Conservation (phyloP, 2,888 invertebrate species). For the Nomada flava region DNA sequence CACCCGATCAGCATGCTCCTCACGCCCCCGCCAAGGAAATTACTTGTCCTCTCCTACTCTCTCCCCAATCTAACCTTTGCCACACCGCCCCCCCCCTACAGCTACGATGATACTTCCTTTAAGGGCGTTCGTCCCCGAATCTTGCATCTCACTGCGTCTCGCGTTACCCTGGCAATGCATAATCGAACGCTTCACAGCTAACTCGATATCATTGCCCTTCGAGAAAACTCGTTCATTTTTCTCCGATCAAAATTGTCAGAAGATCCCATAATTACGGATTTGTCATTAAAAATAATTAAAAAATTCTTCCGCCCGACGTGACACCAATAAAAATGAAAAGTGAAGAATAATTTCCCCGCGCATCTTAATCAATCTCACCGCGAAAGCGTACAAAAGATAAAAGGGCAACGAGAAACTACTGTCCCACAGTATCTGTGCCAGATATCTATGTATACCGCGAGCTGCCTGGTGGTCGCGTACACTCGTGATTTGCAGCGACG, state of each 20-base stretch:
- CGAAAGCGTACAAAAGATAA: background rate
- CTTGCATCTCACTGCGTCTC: conserved; percentile 36
- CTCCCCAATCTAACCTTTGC: conserved; percentile 48
- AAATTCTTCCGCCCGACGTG: too few species aligned
- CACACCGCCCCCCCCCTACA: conserved; percentile 14
- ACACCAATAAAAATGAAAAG: too few species aligned
- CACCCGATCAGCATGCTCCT: conserved; percentile 81
- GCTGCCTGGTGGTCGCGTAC: conserved; percentile 41
- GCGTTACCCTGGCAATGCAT: conserved; percentile 29
- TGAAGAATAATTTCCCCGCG: too few species aligned
- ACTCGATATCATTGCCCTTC: background rate
- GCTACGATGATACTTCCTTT: conserved; percentile 54
- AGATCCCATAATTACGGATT: background rate
- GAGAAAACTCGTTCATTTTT: conserved; percentile 1
- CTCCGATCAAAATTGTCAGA: background rate
- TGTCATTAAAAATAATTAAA: too few species aligned
- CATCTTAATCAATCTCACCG: background rate
- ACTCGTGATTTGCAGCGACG: conserved; percentile 1
- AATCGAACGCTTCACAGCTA: conserved; percentile 30
- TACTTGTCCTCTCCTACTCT: conserved; percentile 80
- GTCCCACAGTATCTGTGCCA: conserved; percentile 61
- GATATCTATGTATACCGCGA: conserved; percentile 48
- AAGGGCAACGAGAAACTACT: conserved; percentile 17
- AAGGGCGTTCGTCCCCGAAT: conserved; percentile 65
- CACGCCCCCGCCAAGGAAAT: conserved; percentile 83